Evolutionary conservation across 2,888 invertebrate genomes (phyloP).

Genomic region (Vanessa cardui): DNA sequence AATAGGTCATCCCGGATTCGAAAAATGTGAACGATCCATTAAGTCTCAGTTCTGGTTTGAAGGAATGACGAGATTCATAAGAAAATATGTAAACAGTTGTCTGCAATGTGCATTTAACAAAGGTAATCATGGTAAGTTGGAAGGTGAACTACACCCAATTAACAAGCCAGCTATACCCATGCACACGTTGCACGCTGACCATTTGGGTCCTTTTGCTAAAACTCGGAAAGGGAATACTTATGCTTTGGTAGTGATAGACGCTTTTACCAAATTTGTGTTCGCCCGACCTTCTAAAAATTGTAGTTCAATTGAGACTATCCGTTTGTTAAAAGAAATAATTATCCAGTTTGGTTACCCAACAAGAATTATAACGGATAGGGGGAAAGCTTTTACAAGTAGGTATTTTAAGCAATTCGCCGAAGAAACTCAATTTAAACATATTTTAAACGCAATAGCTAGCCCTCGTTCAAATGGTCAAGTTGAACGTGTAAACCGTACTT

Average conservation of each 20-base stretch:
- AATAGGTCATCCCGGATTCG: slow-evolving; percentile 47
- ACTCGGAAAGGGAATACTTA: slow-evolving; percentile 38
- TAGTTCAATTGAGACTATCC: slow-evolving; percentile 23
- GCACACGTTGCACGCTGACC: slow-evolving; percentile 39
- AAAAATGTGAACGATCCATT: slow-evolving; percentile 42
- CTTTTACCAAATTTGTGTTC: slow-evolving; percentile 33
- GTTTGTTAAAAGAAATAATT: slow-evolving; percentile 27
- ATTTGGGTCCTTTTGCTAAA: slow-evolving; percentile 41
- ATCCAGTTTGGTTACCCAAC: slow-evolving; percentile 33
- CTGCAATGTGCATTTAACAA: slow-evolving; percentile 49
- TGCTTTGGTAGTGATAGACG: slow-evolving; percentile 34
- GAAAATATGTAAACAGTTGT: slow-evolving; percentile 45
- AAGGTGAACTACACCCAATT: slow-evolving; percentile 42
- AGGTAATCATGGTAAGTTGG: slow-evolving; percentile 37
- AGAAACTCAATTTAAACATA: slow-evolving; percentile 41
- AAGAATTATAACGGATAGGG: slow-evolving; percentile 35
- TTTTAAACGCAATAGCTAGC: slow-evolving; percentile 31
- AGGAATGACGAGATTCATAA: slow-evolving; percentile 33
- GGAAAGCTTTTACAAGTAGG: slow-evolving; percentile 40
- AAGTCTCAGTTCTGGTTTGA: slow-evolving; percentile 49
- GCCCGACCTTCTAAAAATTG: slow-evolving; percentile 7
- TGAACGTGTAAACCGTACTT: slow-evolving; percentile 34
- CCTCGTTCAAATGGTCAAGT: slow-evolving; percentile 38
- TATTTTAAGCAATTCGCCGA: slow-evolving; percentile 41
- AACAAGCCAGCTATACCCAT: slow-evolving; percentile 40